Evolutionary conservation across 2,113 vertebrate species (phyloP), one percentile per base, ranked within the genome.

Genomic region (Grammomys surdaster): DNA sequence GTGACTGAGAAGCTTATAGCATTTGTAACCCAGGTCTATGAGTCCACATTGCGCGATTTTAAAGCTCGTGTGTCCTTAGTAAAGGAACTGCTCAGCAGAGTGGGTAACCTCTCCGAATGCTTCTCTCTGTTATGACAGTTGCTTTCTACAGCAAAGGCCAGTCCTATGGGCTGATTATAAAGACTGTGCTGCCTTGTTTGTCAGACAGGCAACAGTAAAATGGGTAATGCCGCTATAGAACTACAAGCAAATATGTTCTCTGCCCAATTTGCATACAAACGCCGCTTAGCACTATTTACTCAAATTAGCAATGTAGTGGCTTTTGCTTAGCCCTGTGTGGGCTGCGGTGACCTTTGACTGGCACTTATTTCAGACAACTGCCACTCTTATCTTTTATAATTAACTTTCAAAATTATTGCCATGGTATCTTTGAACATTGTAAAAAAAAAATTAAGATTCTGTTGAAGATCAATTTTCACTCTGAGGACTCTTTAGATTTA

Each of bases 71-170:
- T 76, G 40, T 56, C 24, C 60, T 26, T 87, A 36, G 65, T 46
- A 90, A 89, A 86, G 73, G 81, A 82, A 46, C 72, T 78, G 72
- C 72, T 92, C 58, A 73, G n/a, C 13, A 43, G n/a, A 56, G n/a
- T 40, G 28, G 43, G 63, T 76, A 82, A 77, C 69, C 90, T 86
- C 24, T 95, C 77, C 22, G 56, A 72, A 22, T 3, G 93, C 67
- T 26, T 7, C 9, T 77, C 90, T 85, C 56, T 14, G 86, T 56
- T 89, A 78, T 0, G 67, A 85, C 56, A 88, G 46, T 94, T 90
- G 17, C 36, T 90, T 89, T 95, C 33, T 87, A 82, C 95, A 94
- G 48, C 73, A 89, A 85, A 88, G 92, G 56, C 8, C n/a, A 84
- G 3, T 51, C 6, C 69, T 72, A 7, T 24, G 76, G 58, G n/a